Evolutionary conservation across 2,888 invertebrate genomes (phyloP), one percentile per base, ranked within the genome.

Genomic region (Epirrita christyi): DNA sequence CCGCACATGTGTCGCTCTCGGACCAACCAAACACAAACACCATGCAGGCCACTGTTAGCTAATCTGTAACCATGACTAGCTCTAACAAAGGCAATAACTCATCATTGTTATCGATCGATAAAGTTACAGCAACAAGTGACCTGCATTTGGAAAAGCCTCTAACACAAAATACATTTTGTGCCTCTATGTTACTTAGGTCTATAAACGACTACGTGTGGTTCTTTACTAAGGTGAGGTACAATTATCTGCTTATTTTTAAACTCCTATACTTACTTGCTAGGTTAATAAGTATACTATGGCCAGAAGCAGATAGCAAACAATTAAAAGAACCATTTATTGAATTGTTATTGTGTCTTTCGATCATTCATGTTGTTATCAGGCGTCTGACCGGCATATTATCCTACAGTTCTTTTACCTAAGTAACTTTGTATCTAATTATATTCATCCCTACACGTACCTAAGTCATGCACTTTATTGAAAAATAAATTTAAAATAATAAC

Each of bases 381-480:
- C 78, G 73, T 81, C 85, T 80, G 81, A 78, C 68, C 80, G 83
- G 80, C 78, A 7, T 9, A 9, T 11, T 80, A 76, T 67, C 73
- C 73, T 72, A 74, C 71, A 85, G 83, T 88, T 88, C 85, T 83
- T 87, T 88, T 88, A 86, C 86, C 85, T 83, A 86, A 67, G 73
- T 63, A 66, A 66, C 67, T 57, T 65, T 67, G 67, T 65, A 63
- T 21, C 21, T 60, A 45, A n/a, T n/a, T 46, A 43, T 34, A 14
- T 38, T 49, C 34, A 50, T 49, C 14, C 48, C 14, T 38, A 32
- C 2, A 32, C 6, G 9, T 9, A 37, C 43, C 10, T 29, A 43
- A 34, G 34, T 27, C 10, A 13, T 38, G 14, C 14, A 11, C 21
- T 51, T 43, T 34, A 9, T 51, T 11, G 34, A 11, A 42, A 14